Evolutionary conservation across 2,888 invertebrate genomes (phyloP).

Genomic region (Urechis unicinctus): DNA sequence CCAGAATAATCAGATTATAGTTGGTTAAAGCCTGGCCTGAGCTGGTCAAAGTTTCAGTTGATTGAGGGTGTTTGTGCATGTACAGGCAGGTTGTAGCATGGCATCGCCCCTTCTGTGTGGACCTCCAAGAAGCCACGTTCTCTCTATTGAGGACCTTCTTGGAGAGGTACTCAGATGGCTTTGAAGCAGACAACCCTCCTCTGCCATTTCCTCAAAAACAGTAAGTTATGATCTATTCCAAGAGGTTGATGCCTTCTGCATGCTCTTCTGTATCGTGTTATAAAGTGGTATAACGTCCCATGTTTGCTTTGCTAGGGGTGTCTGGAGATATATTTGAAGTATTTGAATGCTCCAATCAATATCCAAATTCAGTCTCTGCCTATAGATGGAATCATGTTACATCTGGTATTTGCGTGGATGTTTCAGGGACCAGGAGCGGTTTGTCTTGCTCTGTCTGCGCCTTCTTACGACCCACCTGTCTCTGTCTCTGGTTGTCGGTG

Average conservation of each 20-base stretch:
- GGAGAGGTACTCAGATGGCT: conserved; percentile 57
- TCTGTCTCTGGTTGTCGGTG: conserved; percentile 56
- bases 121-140: conserved; percentile 60
- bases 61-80: conserved; percentile 4
- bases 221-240: conserved; percentile 25
- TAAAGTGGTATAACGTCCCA: too few species aligned
- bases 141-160: conserved; percentile 56
- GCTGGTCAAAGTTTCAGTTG: too few species aligned
- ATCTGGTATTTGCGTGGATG: too few species aligned
- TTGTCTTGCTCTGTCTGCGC: conserved; percentile 57
- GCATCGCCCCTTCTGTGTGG: conserved; percentile 61
- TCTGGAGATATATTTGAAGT: too few species aligned
- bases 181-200: conserved; percentile 49
- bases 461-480: conserved; percentile 59
- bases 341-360: too few species aligned
- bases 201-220: conserved; percentile 50
- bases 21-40: too few species aligned
- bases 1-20: too few species aligned
- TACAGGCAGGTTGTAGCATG: conserved; percentile 55
- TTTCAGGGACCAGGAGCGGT: conserved; percentile 56
- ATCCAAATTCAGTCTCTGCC: too few species aligned
- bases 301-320: too few species aligned
- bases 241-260: background rate
- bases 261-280: background rate
- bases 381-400: too few species aligned